Percentiles rank a stretch among this genome's conserved stretches.
phyloP scores from a whole-genome alignment of 2,797 vertebrate species.

The Poeciliopsis turneri region DNA sequence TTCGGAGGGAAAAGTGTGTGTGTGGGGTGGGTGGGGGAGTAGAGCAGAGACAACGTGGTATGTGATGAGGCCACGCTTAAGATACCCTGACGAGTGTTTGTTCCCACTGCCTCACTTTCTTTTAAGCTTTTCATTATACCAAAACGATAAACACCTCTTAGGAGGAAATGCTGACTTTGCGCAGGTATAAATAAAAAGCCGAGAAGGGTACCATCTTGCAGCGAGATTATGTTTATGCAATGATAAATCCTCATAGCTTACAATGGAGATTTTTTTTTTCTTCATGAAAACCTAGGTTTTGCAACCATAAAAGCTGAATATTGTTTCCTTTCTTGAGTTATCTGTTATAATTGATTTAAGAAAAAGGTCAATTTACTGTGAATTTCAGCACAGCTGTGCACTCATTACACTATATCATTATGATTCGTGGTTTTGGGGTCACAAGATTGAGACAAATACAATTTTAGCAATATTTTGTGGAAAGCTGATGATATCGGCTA shows the following conservation, averaged over 20 bases:
- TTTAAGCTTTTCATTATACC: slow-evolving; percentile 82
- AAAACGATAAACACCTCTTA: slow-evolving; percentile 70
- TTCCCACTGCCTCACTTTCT: slow-evolving; percentile 75
- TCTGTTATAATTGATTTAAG: not conserved
- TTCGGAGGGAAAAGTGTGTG: slow-evolving; percentile 66
- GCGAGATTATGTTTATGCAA: slow-evolving; percentile 38
- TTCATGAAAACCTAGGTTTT: not conserved
- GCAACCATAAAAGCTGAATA: not conserved
- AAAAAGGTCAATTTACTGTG: not conserved
- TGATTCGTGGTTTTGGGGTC: not conserved
- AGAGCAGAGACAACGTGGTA: slow-evolving; percentile 66
- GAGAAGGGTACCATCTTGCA: slow-evolving; percentile 31
- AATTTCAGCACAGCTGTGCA: slow-evolving; percentile 1
- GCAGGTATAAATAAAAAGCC: slow-evolving; percentile 45
- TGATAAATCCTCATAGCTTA: slow-evolving; percentile 11
- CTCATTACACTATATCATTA: not conserved
- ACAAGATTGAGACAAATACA: not conserved
- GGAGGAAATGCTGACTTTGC: slow-evolving; percentile 62
- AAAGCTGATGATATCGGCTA: not conserved
- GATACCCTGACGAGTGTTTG: slow-evolving; percentile 77
- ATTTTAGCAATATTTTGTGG: not conserved
- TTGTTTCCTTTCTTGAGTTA: not conserved
- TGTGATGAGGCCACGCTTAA: slow-evolving; percentile 75
- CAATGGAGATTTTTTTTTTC: slow-evolving; percentile 7
- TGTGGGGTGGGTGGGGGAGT: slow-evolving; percentile 38